These are phyloP conservation scores for Marasmarcha lunaedactyla DNA, from an alignment of 2,888 invertebrate genomes.

Conservation along the genomic window DNA sequence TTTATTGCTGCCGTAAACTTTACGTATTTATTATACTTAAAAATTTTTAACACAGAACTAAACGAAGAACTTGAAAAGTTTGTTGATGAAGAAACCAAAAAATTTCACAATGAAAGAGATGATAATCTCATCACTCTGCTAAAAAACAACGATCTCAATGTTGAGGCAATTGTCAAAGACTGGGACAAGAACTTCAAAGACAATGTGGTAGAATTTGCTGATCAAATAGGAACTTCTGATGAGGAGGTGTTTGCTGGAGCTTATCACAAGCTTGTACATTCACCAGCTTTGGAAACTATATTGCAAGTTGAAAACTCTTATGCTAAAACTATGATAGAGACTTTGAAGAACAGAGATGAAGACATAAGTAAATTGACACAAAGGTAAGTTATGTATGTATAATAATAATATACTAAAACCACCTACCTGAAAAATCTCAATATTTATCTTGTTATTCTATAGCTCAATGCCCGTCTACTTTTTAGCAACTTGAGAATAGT, in stretches of 20 bases:
- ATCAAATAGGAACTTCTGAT: constrained; percentile 82
- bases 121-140: constrained; percentile 72
- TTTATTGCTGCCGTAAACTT: neutral
- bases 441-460: too few relatives aligned
- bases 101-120: constrained; percentile 75
- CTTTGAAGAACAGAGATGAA: constrained; percentile 78
- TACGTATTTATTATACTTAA: neutral
- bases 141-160: constrained; percentile 73
- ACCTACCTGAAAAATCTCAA: too few relatives aligned
- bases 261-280: constrained; percentile 86
- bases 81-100: constrained; percentile 74
- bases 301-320: constrained; percentile 89
- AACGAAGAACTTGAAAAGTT: constrained; percentile 72
- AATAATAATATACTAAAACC: too few relatives aligned
- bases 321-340: constrained; percentile 82
- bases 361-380: constrained; percentile 78
- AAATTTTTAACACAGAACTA: constrained; percentile 54
- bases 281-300: constrained; percentile 88
- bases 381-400: constrained; percentile 39
- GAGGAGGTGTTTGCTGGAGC: constrained; percentile 89
- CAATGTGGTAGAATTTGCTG: constrained; percentile 87
- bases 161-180: constrained; percentile 80
- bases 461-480: too few relatives aligned
- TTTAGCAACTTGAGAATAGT: too few relatives aligned
- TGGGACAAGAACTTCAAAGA: constrained; percentile 86